These are phyloP conservation scores for Halictus ligatus DNA, from an alignment of 2,888 invertebrate species.

Conservation along the genomic window DNA sequence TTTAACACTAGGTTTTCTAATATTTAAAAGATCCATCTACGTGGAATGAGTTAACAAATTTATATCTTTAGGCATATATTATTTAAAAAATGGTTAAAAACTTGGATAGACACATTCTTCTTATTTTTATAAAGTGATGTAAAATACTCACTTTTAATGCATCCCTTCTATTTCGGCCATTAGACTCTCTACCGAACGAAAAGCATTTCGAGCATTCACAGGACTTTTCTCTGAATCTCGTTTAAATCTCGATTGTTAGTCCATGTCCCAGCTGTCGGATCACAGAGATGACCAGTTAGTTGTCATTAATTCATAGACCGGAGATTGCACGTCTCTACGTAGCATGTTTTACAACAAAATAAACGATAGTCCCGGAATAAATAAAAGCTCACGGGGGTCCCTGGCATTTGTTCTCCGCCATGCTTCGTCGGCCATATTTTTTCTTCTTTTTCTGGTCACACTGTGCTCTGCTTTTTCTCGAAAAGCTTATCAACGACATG, in stretches of 20 bases:
- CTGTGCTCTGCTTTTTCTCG: background rate
- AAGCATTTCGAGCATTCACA: background rate
- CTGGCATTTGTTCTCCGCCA: background rate
- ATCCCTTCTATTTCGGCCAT: background rate
- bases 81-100: too few relatives aligned
- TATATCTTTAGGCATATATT: too few relatives aligned
- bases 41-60: too few relatives aligned
- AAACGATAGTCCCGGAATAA: conserved; percentile 19
- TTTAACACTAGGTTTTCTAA: background rate
- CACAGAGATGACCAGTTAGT: background rate
- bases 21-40: too few relatives aligned
- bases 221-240: background rate
- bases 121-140: too few relatives aligned
- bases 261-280: background rate
- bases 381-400: conserved; percentile 8
- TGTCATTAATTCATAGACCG: conserved; percentile 8
- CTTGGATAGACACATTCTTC: too few relatives aligned
- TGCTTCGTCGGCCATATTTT: background rate
- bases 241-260: background rate
- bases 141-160: too few relatives aligned
- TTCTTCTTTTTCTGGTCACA: background rate
- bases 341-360: background rate
- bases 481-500: background rate
- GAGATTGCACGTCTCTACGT: background rate
- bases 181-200: background rate